These are phyloP conservation scores for Sphaerophoria taeniata DNA, from an alignment of 2,888 invertebrate species.

Conservation along the genomic window DNA sequence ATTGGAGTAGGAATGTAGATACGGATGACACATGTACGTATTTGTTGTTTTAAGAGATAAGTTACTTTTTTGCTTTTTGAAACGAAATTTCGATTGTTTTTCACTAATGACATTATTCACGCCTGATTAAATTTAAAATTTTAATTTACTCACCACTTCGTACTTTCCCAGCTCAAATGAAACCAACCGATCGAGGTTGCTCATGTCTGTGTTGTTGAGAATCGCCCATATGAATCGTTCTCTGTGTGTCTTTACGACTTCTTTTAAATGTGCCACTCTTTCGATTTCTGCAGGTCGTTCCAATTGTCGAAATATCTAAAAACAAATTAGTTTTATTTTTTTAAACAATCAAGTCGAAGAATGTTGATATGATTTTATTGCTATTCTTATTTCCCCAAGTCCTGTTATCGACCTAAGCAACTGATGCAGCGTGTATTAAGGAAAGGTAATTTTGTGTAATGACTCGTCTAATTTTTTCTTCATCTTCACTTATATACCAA, in stretches of 20 bases:
- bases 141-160: constrained; percentile 81
- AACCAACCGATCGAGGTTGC: constrained; percentile 85
- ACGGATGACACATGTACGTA: neutral
- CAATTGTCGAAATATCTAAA: constrained; percentile 89
- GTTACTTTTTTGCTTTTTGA: neutral
- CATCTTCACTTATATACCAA: neutral
- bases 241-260: constrained; percentile 85
- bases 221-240: constrained; percentile 85
- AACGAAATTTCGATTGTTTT: neutral
- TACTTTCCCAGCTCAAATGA: constrained; percentile 84
- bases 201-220: constrained; percentile 85
- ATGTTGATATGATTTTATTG: neutral
- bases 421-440: neutral
- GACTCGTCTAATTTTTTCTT: neutral
- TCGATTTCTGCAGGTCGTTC: constrained; percentile 91
- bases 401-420: neutral
- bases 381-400: no score
- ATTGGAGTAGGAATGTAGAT: neutral
- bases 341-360: neutral
- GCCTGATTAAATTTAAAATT: no score
- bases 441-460: neutral
- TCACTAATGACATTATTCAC: no score
- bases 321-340: neutral
- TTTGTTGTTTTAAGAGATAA: neutral
- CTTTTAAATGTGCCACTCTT: constrained; percentile 86